A percentile compares a stretch with the other conserved stretches of the same genome.
These are phyloP conservation scores for Aspiorhynchus laticeps DNA, from an alignment of 2,113 vertebrate species.

Conservation along the genomic window DNA sequence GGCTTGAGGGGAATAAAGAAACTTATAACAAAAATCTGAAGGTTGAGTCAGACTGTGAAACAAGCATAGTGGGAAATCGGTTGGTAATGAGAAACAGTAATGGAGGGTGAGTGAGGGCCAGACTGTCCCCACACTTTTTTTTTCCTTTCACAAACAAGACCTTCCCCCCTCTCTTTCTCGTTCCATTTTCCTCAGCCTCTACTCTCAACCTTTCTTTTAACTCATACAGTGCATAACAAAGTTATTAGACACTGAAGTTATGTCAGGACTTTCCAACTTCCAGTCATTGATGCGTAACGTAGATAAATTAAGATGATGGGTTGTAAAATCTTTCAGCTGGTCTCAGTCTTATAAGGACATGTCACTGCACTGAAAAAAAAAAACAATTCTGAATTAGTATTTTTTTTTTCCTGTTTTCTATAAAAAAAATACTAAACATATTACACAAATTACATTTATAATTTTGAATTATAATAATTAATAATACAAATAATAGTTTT, in stretches of 20 bases:
- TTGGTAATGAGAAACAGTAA: slow-evolving; percentile 68
- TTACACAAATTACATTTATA: neutral
- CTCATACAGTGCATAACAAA: slow-evolving; percentile 11
- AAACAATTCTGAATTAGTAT: neutral
- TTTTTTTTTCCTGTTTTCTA: neutral
- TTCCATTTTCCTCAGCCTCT: neutral
- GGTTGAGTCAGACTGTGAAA: slow-evolving; percentile 66
- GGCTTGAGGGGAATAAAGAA: slow-evolving; percentile 63
- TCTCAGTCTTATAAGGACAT: slow-evolving; percentile 11
- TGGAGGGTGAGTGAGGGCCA: neutral
- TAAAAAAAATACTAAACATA: neutral
- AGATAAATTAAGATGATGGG: neutral
- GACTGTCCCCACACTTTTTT: neutral
- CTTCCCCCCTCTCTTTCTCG: neutral
- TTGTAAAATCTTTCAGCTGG: slow-evolving; percentile 5
- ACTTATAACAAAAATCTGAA: slow-evolving; percentile 65
- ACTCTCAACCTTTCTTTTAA: slow-evolving; percentile 26
- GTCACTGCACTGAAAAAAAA: neutral
- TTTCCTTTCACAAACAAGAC: neutral
- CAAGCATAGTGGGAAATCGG: slow-evolving; percentile 59
- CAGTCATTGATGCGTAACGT: neutral
- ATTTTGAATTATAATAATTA: no score
- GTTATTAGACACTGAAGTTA: slow-evolving; percentile 18
- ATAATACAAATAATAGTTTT: neutral
- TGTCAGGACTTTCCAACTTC: slow-evolving; percentile 9